phyloP scores from a whole-genome alignment of 2,797 vertebrate species.

The Alouatta caraya region DNA sequence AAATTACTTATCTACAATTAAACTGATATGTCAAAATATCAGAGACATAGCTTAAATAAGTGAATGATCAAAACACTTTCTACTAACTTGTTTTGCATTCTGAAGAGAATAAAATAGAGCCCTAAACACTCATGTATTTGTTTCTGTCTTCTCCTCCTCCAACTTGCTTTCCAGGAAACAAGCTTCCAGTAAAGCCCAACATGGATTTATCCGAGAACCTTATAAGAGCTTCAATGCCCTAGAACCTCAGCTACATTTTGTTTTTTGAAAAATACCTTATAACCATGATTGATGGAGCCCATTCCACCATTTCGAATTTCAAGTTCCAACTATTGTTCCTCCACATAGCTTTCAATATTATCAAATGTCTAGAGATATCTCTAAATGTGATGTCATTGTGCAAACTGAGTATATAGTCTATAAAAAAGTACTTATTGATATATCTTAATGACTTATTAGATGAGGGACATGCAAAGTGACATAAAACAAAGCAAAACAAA shows the following conservation, averaged over 20 bases:
- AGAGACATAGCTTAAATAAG: background rate
- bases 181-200: background rate
- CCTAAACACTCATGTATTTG: background rate
- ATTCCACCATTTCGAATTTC: background rate
- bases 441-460: background rate
- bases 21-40: conserved; percentile 1
- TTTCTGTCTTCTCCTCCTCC: background rate
- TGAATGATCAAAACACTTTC: background rate
- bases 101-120: background rate
- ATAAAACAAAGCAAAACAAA: background rate
- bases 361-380: background rate
- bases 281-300: background rate
- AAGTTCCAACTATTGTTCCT: background rate
- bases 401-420: background rate
- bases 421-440: background rate
- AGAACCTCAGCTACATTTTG: background rate
- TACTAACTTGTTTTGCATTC: background rate
- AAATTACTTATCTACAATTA: conserved; percentile 23
- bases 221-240: background rate
- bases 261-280: background rate
- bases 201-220: background rate
- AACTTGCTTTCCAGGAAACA: background rate
- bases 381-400: background rate
- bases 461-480: background rate
- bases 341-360: background rate